Evolutionary conservation across 1,140 invertebrate species (phyloP).

Genomic region (Drosophila chauvacae): DNA sequence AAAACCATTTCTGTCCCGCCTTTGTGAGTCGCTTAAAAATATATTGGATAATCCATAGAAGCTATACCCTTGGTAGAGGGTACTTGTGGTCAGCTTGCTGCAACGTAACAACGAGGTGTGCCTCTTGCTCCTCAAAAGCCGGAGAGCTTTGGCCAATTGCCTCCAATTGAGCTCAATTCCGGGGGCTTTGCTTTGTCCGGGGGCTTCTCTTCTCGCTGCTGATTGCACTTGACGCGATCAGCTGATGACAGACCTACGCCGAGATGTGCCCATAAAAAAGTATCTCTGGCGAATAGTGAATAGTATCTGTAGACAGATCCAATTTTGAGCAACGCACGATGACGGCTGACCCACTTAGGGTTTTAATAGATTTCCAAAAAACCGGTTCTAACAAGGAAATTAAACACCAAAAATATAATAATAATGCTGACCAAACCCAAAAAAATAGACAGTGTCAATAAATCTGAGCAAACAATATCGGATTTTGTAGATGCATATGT

Average conservation of each 20-base stretch:
- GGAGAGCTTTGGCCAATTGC: constrained; percentile 58
- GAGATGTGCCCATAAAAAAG: constrained; percentile 2
- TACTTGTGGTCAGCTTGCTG: constrained; percentile 11
- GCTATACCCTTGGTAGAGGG: constrained; percentile 24
- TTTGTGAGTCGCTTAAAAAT: constrained; percentile 6
- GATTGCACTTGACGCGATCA: constrained; percentile 69
- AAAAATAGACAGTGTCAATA: constrained; percentile 46
- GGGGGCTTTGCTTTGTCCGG: constrained; percentile 49
- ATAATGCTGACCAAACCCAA: constrained; percentile 30
- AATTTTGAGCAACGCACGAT: constrained; percentile 25
- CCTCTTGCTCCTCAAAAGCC: constrained; percentile 1
- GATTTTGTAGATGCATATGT: constrained; percentile 39
- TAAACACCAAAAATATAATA: constrained; percentile 43
- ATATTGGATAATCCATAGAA: not conserved
- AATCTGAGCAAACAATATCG: constrained; percentile 64
- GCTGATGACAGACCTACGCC: constrained; percentile 27
- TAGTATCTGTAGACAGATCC: constrained; percentile 9
- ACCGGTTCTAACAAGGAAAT: constrained; percentile 77
- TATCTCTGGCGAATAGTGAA: constrained; percentile 4
- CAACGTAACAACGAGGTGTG: constrained; percentile 10
- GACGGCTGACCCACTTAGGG: constrained; percentile 64
- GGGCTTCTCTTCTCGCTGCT: constrained; percentile 10
- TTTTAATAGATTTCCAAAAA: constrained; percentile 52
- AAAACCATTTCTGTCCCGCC: not conserved
- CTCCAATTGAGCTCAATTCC: constrained; percentile 78